Base-by-base conservation (phyloP, 2,888 invertebrate genomes). In the Lottia gigantea region DNA sequence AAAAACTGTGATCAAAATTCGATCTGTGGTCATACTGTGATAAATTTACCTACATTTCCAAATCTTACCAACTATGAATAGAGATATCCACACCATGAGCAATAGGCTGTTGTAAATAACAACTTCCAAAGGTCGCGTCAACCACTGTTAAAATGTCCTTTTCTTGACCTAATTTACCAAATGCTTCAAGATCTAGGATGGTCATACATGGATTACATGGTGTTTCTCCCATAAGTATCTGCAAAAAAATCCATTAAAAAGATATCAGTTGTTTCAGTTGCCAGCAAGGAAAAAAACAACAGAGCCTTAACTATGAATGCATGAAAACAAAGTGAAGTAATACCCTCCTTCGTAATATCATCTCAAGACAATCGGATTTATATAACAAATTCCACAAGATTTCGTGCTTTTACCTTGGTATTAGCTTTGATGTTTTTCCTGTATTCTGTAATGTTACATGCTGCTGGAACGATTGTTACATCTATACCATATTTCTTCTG, bases 71-170 rank as follows among this genome's bases (percentile, higher is more conserved):
- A 77, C 86, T 86, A 71, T 89, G 89, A 45, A 88, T 75, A 11
- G 79, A 79, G 26, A 89, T 77, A 72, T 89, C 88, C 6, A 88
- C 82, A 16, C 89, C 89, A 46, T 83, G 77, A 67, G 83, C 81
- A 64, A 88, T 77, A 1, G 86, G 83, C 46, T 83, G 82, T 69
- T 87, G 86, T 16, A 86, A 77, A 63, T 79, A 83, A 1, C 88
- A 88, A 46, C 86, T 81, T 47, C 84, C 86, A 74, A 88, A 88
- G 0, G 89, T 88, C n/a, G 84, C 78, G 72, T 89, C 89, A 7
- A 89, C 86, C 66, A 84, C 80, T 0, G 86, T 83, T 15, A 83
- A 68, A 4, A 86, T 73, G 16, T 75, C 68, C 23, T 72, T 74
- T 11, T 73, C 64, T 68, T 71, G 66, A 14, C 83, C 83, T 16